Base-by-base conservation (phyloP, 2,797 vertebrate species). In the Pseudomugil tenellus region DNA sequence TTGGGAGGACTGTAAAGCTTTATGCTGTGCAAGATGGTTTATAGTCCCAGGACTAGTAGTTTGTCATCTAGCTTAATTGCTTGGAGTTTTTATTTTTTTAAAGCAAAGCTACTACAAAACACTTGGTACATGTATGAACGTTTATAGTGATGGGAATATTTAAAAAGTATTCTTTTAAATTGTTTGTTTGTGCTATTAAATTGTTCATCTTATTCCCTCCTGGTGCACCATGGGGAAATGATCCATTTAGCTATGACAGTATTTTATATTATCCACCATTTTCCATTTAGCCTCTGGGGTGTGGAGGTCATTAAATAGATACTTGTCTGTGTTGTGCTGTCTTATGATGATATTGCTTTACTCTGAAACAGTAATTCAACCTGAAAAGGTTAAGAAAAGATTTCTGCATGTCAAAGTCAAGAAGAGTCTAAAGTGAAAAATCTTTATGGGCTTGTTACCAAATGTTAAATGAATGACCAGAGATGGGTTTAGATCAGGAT, bases 231-330 rank as follows among this genome's bases (percentile, higher is more conserved):
- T 46, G 25, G 79, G 84, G 84, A 86, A 87, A 81, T 73, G 49
- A 79, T 60, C 78, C 74, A 82, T 87, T 91, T 84, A 84, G 80
- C 66, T 57, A 46, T 67, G 82, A 90, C 88, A 85, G 83, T 91
- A 85, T 70, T 70, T 80, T 65, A 70, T 81, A 70, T 79, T 80
- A 84, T 74, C 63, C 72, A 77, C 86, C 48, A 65, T 14, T 66
- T 77, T 80, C 56, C 63, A 32, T 75, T 80, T 54, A 54, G 69
- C 69, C 64, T 80, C 73, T 65, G 67, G 80, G 56, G 61, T 74
- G 62, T 74, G 62, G 59, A 78, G 58, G 63, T 77, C 80, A 80
- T 83, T 57, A 78, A 77, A 17, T 43, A 58, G 23, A 60, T 51
- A 62, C 59, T 35, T 1, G 6, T 69, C 29, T 67, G 28, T 56